Base-by-base conservation (phyloP, 2,888 invertebrate genomes). In the Epiperipatus broadwayi region DNA sequence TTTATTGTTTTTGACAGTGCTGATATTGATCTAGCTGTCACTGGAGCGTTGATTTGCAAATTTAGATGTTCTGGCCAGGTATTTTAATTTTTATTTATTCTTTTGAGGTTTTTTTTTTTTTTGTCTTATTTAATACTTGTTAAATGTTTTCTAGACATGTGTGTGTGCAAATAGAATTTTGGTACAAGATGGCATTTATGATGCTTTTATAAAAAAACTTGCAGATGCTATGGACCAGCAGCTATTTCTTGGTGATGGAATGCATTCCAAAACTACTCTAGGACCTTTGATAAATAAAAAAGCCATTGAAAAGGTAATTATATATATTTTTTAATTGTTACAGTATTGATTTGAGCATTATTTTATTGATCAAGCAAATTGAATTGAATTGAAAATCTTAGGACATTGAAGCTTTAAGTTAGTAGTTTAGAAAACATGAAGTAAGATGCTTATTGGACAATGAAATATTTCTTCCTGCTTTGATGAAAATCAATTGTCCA, bases 1-100 rank as follows among this genome's bases (percentile, higher is more conserved):
- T 91, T 91, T 52, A 85, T 99, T 50, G 84, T 99, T 4, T 95
- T 95, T 53, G 70, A 84, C 41, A 75, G 78, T 43, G 95, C 95
- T 2, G 73, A 95, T 59, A 52, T 97, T 16, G 74, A 80, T 43
- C 66, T 71, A 51, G 91, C 95, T 2, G 72, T 89, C 1, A 67
- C 71, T 37, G 83, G 85, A 20, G 80, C 85, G 1, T 75, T 95
- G 69, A 68, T 72, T 5, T 78, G 83, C 4, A 97, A 97, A 63
- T 97, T 95, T 55, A 71, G 97, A 42, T 87, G 87, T 54, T 76
- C 81, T 53, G 97, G 97, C 0, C 95, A 71, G 61, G 67, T 67
- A 50, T 40, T n/a, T n/a, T 45, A 30, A 32, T 22, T 40, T 30
- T 31, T 33, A 19, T 15, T 15, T 21, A 20, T 20, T 10, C 35